These are phyloP conservation scores for Sussaba pulchella DNA, from an alignment of 2,888 invertebrate species.

Conservation along the genomic window DNA sequence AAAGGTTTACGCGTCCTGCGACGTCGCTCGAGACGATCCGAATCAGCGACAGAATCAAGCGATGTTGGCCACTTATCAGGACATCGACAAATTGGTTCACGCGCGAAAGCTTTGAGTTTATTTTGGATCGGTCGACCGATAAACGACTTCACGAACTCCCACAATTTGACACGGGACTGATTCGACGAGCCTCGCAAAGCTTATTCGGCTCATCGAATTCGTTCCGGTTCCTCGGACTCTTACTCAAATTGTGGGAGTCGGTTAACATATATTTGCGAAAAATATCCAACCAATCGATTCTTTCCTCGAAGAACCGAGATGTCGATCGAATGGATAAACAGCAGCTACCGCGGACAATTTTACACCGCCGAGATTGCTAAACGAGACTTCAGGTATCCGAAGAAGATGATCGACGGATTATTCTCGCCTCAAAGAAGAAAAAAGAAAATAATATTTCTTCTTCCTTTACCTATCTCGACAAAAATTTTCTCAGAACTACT, in stretches of 20 bases:
- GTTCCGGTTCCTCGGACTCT: constrained; percentile 28
- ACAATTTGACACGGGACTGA: constrained; percentile 36
- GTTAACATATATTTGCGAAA: background rate
- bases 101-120: constrained; percentile 88
- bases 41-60: constrained; percentile 88
- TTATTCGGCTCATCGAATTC: constrained; percentile 48
- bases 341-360: background rate
- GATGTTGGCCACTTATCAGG: constrained; percentile 94
- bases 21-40: constrained; percentile 87
- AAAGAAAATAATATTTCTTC: constrained; percentile 7
- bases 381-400: constrained; percentile 28
- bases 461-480: constrained; percentile 28
- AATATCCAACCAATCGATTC: background rate
- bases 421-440: background rate
- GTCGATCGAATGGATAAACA: constrained; percentile 16
- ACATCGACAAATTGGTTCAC: constrained; percentile 94
- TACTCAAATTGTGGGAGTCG: constrained; percentile 34
- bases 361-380: background rate
- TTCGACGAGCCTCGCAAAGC: constrained; percentile 37
- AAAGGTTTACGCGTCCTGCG: constrained; percentile 88
- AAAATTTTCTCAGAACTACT: constrained; percentile 9
- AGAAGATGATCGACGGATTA: constrained; percentile 21
- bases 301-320: constrained; percentile 21
- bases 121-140: background rate
- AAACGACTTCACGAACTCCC: constrained; percentile 5